Base-by-base conservation (phyloP, 2,797 vertebrate species). In the Tolypeutes matacus region DNA sequence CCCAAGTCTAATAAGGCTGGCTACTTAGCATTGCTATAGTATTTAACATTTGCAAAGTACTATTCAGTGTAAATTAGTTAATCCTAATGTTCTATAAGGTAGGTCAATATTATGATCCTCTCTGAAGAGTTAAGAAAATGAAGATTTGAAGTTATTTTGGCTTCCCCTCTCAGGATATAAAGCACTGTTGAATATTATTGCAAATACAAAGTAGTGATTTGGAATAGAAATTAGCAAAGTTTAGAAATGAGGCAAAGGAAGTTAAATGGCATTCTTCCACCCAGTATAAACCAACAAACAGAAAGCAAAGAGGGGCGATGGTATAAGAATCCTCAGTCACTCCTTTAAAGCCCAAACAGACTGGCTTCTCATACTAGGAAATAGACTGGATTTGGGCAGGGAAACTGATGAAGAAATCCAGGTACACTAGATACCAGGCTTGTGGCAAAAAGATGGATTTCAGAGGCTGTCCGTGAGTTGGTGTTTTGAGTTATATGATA, bases 101-200 rank as follows among this genome's bases (percentile, higher is more conserved):
- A 94, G 94, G 81, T 91, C 96, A 97, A 97, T 97, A 97, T 97
- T 97, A 95, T 97, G 97, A 97, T 97, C 39, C 39, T 97, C 39
- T 96, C 75, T 94, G 94, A 96, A 95, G 96, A 91, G 69, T 95
- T 95, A 97, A 95, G 90, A 91, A 97, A 93, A 96, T 96, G 88
- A 95, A 97, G 95, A 97, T 93, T 92, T 89, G 93, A 94, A 96
- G 62, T n/a, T 96, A 91, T 95, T 96, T 95, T 96, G 84, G 51
- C 76, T 91, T 91, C 64, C 21, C 39, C 1, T 97, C 96, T 87
- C 89, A 96, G 72, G 27, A 81, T 86, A 12, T 76, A 46, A 95
- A 80, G 89, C 78, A 84, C 17, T 76, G 46, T 34, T 94, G n/a
- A 96, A 95, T 65, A 73, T 89, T 96, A 96, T 65, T 93, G 85